These are phyloP conservation scores for Notolabrus celidotus DNA, from an alignment of 2,797 vertebrate species.

Conservation along the genomic window DNA sequence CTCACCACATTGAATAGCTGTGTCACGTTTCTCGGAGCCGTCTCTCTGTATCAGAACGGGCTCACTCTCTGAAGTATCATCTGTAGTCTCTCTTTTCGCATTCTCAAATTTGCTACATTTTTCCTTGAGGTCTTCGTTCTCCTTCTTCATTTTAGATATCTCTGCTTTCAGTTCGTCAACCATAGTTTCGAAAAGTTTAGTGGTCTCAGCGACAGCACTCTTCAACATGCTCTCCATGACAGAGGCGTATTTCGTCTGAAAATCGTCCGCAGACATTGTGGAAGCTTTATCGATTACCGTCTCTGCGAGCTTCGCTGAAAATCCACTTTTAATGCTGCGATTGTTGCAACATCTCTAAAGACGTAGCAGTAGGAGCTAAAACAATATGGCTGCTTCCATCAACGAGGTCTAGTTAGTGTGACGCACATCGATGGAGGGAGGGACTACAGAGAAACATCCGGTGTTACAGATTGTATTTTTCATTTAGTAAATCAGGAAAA, in stretches of 20 bases:
- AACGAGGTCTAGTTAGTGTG: slow-evolving; percentile 43
- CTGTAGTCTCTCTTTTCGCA: background rate
- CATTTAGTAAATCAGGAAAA: too few species aligned
- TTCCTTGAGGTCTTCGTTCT: slow-evolving; percentile 76
- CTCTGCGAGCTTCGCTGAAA: background rate
- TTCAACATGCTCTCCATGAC: slow-evolving; percentile 81
- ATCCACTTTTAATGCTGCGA: background rate
- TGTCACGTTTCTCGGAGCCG: slow-evolving; percentile 61
- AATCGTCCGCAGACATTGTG: slow-evolving; percentile 74
- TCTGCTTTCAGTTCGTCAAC: slow-evolving; percentile 80
- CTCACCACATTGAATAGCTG: slow-evolving; percentile 83
- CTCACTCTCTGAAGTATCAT: background rate
- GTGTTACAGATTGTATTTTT: background rate
- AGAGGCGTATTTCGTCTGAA: slow-evolving; percentile 77
- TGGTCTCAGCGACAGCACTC: slow-evolving; percentile 77
- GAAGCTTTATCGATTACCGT: background rate
- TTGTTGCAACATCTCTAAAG: background rate
- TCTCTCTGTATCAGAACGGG: background rate
- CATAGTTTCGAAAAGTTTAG: slow-evolving; percentile 83
- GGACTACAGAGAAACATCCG: background rate
- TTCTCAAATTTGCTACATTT: slow-evolving; percentile 60
- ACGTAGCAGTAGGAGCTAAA: background rate
- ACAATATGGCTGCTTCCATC: slow-evolving; percentile 62
- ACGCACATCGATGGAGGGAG: slow-evolving; percentile 41
- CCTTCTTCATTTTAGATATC: slow-evolving; percentile 71